Evolutionary conservation across 2,888 invertebrate genomes (phyloP), one percentile per base, ranked within the genome.

Genomic region (Campoplex nolae): DNA sequence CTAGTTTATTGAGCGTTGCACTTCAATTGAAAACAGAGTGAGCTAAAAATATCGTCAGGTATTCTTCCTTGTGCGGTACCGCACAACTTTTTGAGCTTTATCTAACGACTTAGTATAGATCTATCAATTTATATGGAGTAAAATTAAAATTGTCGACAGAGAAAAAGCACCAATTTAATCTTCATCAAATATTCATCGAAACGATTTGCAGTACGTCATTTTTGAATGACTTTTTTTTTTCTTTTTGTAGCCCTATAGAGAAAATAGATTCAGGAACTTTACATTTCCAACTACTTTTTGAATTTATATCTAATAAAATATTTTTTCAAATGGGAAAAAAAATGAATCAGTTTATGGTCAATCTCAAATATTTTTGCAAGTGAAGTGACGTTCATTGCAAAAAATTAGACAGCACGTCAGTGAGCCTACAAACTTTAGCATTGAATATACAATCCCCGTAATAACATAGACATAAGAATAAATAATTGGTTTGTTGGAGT

Each of bases 11-110:
- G 77, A 45, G 38, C 16, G 16, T 73, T 3, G 32, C 16, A 23
- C 71, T n/a, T 28, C 42, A 9, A 51, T 23, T 23, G 38, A 65
- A n/a, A 16, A 13, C 28, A 28, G 48, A 18, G 38, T 11, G 42
- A 51, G 71, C 51, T 77, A 83, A 71, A 77, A 77, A 77, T 83
- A 83, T 71, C 76, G 18, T 51, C 32, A 56, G 71, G 28, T 79
- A n/a, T 45, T 45, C 16, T 45, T 80, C n/a, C 16, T 11, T 42
- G 18, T 38, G 42, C 58, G 23, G 42, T 7, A 42, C 23, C 23
- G 4, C 13, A 35, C 48, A 35, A 8, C 2, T 18, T 38, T 38
- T 71, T 73, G 77, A 71, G 62, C 65, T 32, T 71, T 54, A 42
- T 71, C 18, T 65, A 77, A 77, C 16, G n/a, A 77, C 58, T 48